Base-by-base conservation (phyloP, 2,113 vertebrate genomes). In the Accipiter virgatus region DNA sequence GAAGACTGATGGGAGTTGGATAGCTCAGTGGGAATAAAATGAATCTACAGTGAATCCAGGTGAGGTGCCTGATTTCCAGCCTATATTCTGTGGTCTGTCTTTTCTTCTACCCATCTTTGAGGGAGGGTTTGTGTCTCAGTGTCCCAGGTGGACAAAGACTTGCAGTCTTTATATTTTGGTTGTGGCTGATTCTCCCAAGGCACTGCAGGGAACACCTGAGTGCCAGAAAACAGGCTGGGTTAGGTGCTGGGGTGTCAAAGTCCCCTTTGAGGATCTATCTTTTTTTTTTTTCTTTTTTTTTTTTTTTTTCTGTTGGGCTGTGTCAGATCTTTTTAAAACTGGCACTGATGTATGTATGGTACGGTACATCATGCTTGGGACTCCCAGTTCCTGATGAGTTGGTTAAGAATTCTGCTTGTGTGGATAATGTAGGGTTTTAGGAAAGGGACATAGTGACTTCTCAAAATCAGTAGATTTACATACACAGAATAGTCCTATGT, bases 271-370 rank as follows among this genome's bases (percentile, higher is more conserved):
- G 34, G 13, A 62, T 42, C 40, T 42, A 2, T 27, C 2, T 50
- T 10, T 4, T 53, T 43, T 42, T n/a, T 20, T 34, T 32, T 22
- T 25, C 56, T 43, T 26, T 14, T 14, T n/a, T 21, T 31, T 12
- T 19, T 19, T 68, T 27, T 25, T 25, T 25, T 14, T 3, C 50
- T 52, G 26, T 52, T 52, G 50, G 26, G 26, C 26, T 52, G 3
- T 32, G 21, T 88, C 43, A 75, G 5, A 48, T 29, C 31, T 21
- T 85, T 79, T 40, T 32, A 12, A 48, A 81, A 42, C 7, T 9
- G 26, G 2, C 5, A 2, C 36, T 45, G n/a, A 2, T 36, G 16
- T 4, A 1, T 11, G 2, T 67, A 4, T 26, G 18, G 26, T 34
- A 1, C 23, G 12, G 48, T 34, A 19, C 18, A 1, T 32, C 8